These are phyloP conservation scores for Xanthia icteritia DNA, from an alignment of 2,888 invertebrate species.

Conservation along the genomic window DNA sequence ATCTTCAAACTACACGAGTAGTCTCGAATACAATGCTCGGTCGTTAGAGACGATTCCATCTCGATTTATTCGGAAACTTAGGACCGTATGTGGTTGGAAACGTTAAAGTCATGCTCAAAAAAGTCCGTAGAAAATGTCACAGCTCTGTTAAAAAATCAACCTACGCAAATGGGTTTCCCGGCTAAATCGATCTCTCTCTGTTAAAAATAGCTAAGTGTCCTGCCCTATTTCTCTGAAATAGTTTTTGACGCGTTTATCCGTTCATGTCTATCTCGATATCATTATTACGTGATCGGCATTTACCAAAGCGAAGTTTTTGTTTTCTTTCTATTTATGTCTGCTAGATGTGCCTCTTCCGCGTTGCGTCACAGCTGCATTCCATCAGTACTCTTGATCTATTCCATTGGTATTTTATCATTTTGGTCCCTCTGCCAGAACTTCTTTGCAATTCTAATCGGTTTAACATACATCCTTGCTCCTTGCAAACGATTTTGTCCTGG, in stretches of 20 bases:
- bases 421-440: neutral
- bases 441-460: neutral
- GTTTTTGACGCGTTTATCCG: constrained; percentile 15
- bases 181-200: constrained; percentile 17
- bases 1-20: constrained; percentile 32
- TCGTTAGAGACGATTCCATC: constrained; percentile 34
- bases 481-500: neutral
- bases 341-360: neutral
- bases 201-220: constrained; percentile 29
- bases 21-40: constrained; percentile 20
- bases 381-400: neutral
- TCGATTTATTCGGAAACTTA: constrained; percentile 25
- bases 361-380: neutral
- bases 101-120: neutral
- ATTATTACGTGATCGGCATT: constrained; percentile 30
- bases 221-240: constrained; percentile 10
- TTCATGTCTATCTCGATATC: constrained; percentile 2
- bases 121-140: neutral
- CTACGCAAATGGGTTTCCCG: neutral
- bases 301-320: constrained; percentile 6
- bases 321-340: neutral
- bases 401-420: neutral
- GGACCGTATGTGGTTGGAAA: constrained; percentile 3
- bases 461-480: neutral
- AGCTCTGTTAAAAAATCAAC: constrained; percentile 14